These are phyloP conservation scores for Catocala fraxini DNA, from an alignment of 2,888 invertebrate species.

Conservation along the genomic window DNA sequence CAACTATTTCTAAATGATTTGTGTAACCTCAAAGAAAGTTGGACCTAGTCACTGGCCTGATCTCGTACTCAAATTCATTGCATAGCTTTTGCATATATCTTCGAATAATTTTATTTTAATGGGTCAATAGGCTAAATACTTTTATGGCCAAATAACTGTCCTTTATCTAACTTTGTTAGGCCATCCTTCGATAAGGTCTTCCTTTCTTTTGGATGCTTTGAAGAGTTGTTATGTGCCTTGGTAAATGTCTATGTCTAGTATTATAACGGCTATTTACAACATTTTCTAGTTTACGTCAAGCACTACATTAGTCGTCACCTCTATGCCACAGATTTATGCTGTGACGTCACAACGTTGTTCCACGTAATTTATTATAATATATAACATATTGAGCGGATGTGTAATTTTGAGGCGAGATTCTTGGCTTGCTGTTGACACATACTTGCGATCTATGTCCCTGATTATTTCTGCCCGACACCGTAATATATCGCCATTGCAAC, in stretches of 20 bases:
- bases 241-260: neutral
- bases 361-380: slow-evolving; percentile 44
- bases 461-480: slow-evolving; percentile 63
- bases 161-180: no score
- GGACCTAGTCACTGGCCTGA: no score
- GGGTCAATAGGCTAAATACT: no score
- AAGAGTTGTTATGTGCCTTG: no score
- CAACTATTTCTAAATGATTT: no score
- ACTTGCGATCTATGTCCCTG: slow-evolving; percentile 60
- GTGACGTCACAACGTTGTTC: slow-evolving; percentile 41
- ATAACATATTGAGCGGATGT: slow-evolving; percentile 62
- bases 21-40: no score
- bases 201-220: no score
- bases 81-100: no score
- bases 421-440: slow-evolving; percentile 70
- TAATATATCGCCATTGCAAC: slow-evolving; percentile 56
- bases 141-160: no score
- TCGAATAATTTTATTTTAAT: no score
- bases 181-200: no score
- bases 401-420: slow-evolving; percentile 71
- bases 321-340: slow-evolving; percentile 32
- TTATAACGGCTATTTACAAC: neutral
- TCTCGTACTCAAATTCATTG: no score
- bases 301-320: slow-evolving; percentile 21
- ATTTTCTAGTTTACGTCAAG: slow-evolving; percentile 17